Evolutionary conservation across 2,113 vertebrate genomes (phyloP).

Genomic region (Corvus cornix): DNA sequence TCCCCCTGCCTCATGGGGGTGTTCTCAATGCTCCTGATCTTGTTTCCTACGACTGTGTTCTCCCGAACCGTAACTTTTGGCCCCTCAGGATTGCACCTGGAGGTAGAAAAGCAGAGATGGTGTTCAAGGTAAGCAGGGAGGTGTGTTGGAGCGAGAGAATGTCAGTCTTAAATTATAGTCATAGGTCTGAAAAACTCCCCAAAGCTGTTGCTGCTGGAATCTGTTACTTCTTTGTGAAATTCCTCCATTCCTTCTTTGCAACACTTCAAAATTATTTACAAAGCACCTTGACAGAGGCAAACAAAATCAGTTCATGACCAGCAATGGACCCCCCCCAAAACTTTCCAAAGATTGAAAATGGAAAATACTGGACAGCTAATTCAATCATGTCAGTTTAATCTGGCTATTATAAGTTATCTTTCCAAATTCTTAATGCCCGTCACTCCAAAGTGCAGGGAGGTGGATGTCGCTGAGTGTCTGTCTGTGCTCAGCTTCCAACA

Average conservation of each 20-base stretch:
- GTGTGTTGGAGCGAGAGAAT: background rate
- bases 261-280: background rate
- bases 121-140: background rate
- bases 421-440: background rate
- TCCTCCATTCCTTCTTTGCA: background rate
- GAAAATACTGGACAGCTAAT: background rate
- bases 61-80: constrained; percentile 12
- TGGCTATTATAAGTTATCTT: background rate
- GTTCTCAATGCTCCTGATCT: constrained; percentile 53
- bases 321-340: background rate
- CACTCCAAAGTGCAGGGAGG: background rate
- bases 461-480: background rate
- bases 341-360: background rate
- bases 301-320: background rate
- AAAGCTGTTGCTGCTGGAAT: background rate
- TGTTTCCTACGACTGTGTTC: background rate
- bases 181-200: background rate
- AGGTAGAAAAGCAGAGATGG: background rate
- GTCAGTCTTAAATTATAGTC: background rate
- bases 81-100: constrained; percentile 43
- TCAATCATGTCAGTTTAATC: background rate
- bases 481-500: background rate
- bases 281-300: background rate
- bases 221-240: background rate
- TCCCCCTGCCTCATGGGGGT: background rate